Evolutionary conservation across 30 jellyfish, hydroid and myxozoan species (phyloP).

Genomic region (Aurelia aurita complex sp. Pacific): DNA sequence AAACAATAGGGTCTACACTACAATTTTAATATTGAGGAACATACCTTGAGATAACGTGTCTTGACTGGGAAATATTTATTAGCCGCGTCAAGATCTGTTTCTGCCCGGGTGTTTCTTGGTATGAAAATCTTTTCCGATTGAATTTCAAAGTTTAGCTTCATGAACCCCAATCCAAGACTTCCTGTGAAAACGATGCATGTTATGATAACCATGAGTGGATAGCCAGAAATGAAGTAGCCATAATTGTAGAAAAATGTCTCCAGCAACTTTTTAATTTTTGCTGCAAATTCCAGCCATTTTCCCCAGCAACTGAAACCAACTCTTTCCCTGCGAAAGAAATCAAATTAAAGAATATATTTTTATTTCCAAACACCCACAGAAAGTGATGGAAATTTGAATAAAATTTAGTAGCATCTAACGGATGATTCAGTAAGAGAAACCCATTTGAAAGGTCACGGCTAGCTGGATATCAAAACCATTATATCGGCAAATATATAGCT

Average conservation of each 20-base stretch:
- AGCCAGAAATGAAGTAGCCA: conserved; percentile 37
- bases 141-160: conserved; percentile 13
- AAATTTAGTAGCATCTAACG: too few relatives aligned
- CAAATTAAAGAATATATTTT: too few relatives aligned
- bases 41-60: too few relatives aligned
- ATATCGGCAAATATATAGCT: too few relatives aligned
- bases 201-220: conserved; percentile 12
- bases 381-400: too few relatives aligned
- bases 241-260: conserved; percentile 28
- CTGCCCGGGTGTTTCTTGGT: conserved; percentile 49
- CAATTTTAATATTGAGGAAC: too few relatives aligned
- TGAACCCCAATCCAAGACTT: conserved; percentile 41
- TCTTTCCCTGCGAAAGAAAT: too few relatives aligned
- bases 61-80: neutral
- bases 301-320: conserved; percentile 11
- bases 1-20: too few relatives aligned
- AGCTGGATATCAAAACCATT: too few relatives aligned
- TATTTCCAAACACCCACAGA: too few relatives aligned
- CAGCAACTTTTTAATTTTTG: conserved; percentile 3
- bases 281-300: conserved; percentile 32
- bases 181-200: conserved; percentile 20
- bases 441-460: too few relatives aligned
- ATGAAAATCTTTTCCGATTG: conserved; percentile 49
- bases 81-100: conserved; percentile 25
- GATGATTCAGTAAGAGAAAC: too few relatives aligned